These are phyloP conservation scores for Hemibagrus wyckioides DNA, from an alignment of 2,113 vertebrate genomes.

Conservation along the genomic window DNA sequence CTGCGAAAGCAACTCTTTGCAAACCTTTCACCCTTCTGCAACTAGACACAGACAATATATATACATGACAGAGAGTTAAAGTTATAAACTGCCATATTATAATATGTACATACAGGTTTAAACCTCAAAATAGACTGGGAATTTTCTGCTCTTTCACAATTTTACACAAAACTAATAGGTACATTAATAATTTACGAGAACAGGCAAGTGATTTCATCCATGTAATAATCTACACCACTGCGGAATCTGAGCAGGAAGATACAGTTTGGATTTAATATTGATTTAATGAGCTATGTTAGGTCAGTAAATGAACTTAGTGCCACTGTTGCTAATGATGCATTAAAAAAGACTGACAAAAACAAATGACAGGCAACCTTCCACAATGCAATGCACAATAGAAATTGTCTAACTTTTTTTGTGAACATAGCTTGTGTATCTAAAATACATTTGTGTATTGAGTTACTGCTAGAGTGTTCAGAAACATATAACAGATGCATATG, in stretches of 20 bases:
- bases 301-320: background rate
- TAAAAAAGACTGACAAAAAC: background rate
- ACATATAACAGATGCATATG: background rate
- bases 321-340: background rate
- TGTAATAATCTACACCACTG: conserved; percentile 1
- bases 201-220: background rate
- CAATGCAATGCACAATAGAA: background rate
- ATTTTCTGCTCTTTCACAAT: background rate
- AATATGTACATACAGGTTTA: background rate
- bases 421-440: conserved; percentile 1
- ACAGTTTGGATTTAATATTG: conserved; percentile 18
- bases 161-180: conserved; percentile 7
- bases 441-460: background rate
- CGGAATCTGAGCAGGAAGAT: background rate
- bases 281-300: conserved; percentile 14
- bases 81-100: conserved; percentile 13
- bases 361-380: background rate
- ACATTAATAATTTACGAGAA: conserved; percentile 10
- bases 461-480: conserved; percentile 15
- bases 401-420: background rate
- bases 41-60: conserved; percentile 46
- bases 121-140: background rate
- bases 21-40: conserved; percentile 28
- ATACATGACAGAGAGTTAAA: background rate
- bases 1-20: conserved; percentile 50